Conservation (phyloP, 2,888 invertebrate species). For the Polyommatus icarus region DNA sequence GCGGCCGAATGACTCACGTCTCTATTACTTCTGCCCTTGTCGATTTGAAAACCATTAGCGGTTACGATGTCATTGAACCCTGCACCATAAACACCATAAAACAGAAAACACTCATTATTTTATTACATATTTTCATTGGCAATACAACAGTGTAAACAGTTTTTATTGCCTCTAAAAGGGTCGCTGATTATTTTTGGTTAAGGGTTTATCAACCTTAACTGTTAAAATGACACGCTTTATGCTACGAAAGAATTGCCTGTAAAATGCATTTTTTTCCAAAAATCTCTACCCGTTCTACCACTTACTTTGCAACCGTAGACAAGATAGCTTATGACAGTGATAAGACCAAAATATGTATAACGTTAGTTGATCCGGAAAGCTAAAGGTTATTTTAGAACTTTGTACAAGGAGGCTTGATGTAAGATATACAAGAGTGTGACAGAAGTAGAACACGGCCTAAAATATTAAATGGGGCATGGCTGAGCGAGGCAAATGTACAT, state of each 20-base stretch:
- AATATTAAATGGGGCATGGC: neutral
- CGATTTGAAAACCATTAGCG: constrained; percentile 57
- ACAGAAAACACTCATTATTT: constrained; percentile 28
- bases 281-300: neutral
- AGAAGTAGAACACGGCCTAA: neutral
- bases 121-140: constrained; percentile 25
- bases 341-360: neutral
- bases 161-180: constrained; percentile 12
- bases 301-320: neutral
- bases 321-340: neutral
- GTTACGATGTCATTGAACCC: constrained; percentile 51
- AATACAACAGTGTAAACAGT: constrained; percentile 16
- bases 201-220: constrained; percentile 9
- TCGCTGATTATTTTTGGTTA: constrained; percentile 17
- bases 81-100: constrained; percentile 30
- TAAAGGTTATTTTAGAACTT: neutral
- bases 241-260: neutral
- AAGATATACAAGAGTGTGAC: neutral
- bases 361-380: neutral
- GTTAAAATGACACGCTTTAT: neutral
- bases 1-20: constrained; percentile 72
- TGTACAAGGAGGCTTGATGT: neutral
- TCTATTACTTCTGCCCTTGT: constrained; percentile 72
- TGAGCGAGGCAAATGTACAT: neutral
- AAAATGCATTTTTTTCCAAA: neutral